Base-by-base conservation (phyloP, 1,140 invertebrate species). In the Conus betulinus region DNA sequence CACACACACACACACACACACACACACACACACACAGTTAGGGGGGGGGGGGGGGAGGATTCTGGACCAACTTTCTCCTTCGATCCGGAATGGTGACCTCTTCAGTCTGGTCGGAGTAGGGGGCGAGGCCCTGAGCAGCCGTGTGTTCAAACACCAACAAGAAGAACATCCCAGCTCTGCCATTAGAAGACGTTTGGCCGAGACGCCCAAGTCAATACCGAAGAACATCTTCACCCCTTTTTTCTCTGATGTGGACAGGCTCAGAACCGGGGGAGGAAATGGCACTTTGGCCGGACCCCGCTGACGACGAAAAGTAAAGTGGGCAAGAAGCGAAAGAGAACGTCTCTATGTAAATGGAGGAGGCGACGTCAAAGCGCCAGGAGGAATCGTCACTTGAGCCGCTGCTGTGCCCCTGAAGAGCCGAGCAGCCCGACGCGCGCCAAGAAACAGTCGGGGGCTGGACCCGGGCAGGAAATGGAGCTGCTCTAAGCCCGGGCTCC, bases 381-480 rank as follows among this genome's bases (percentile, higher is more conserved):
- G 23, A 81, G 79, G 79, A 81, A 81, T 23, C 39, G 79, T 81
- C 79, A 81, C 39, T 53, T 81, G 79, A 81, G 79, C 79, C 79
- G 23, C 76, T 55, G 79, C 79, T 81, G 79, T 7, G 79, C 79
- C 79, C 1, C 13, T 81, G 10, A 81, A 81, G 79, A 81, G 79
- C 13, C 52, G 51, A 7, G 2, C 23, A 55, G 79, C 17, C 39
- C 11, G 10, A 15, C 10, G 51, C 27, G 51, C 39, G 27, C 25
- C 76, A 51, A 13, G 76, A 51, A 78, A 78, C 76, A 78, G 25
- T 39, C 25, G 76, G 79, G 76, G 79, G 79, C 79, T 81, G 51
- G 79, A 25, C 15, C 76, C 7, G 5, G 51, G 79, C 79, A 81
- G 79, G 79, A 81, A 81, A 81, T 81, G 79, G 79, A 81, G 39